phyloP scores from a whole-genome alignment of 2,113 vertebrate species.

The Sylvilagus bachmani region DNA sequence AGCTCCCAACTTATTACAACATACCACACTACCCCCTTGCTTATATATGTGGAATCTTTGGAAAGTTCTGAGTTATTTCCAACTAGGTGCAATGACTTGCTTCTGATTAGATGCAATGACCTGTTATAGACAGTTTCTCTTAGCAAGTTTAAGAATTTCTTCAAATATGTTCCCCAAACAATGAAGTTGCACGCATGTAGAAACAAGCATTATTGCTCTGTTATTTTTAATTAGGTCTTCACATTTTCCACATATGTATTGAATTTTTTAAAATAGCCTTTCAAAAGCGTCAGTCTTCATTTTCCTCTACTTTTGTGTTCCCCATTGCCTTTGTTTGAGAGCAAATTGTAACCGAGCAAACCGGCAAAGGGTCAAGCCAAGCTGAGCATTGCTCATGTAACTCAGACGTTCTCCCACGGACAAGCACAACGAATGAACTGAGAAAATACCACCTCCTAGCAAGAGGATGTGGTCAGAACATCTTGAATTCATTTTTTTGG shows the following conservation, averaged over 20 bases:
- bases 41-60: neutral
- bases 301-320: conserved; percentile 9
- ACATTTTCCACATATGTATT: neutral
- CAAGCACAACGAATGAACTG: conserved; percentile 33
- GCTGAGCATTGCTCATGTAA: neutral
- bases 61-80: conserved; percentile 15
- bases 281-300: conserved; percentile 13
- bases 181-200: neutral
- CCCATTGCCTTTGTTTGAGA: conserved; percentile 42
- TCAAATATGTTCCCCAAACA: conserved; percentile 38
- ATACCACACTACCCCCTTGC: neutral
- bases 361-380: neutral
- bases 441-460: conserved; percentile 14
- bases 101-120: conserved; percentile 41
- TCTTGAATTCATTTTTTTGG: conserved; percentile 25
- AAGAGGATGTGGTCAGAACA: conserved; percentile 44
- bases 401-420: neutral
- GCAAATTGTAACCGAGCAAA: conserved; percentile 13
- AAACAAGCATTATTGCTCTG: neutral
- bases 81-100: conserved; percentile 31
- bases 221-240: conserved; percentile 45
- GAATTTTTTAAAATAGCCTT: conserved; percentile 16
- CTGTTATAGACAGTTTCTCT: neutral
- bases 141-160: conserved; percentile 52
- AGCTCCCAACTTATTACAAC: neutral